Base-by-base conservation (phyloP, 2,113 vertebrate species). In the Neopipo cinnamomea region DNA sequence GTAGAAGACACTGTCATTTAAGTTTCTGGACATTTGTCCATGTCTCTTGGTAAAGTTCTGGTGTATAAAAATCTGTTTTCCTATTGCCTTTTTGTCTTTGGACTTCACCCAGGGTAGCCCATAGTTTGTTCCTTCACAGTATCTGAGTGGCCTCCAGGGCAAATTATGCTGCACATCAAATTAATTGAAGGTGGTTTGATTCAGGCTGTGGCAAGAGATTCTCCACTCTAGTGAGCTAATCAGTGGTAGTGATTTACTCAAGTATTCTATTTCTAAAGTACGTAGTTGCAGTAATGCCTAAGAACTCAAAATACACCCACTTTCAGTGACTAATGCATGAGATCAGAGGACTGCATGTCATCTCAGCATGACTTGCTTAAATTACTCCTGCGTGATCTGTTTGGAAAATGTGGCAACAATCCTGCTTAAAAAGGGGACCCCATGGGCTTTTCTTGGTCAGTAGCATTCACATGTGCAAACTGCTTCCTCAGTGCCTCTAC, bases 1-100 rank as follows among this genome's bases (percentile, higher is more conserved):
- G 99, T 99, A 97, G 88, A 95, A 91, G 47, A 53, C 5, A 4
- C 37, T 68, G 47, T 65, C 27, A 3, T 12, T 80, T 68, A 73
- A 44, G 20, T 52, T 87, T 93, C 63, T 53, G 9, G 21, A 66
- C 78, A 63, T 84, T 78, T 92, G 30, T 49, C 74, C 13, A 3
- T 67, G n/a, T 11, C 13, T 89, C 30, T 81, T 95, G 37, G 17
- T 79, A 91, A 76, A 93, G 83, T 62, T 58, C 11, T 23, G 13
- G 10, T 5, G 1, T 80, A 20, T 25, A 49, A 71, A 53, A 78
- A 46, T n/a, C 37, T 50, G 5, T 13, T 42, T 93, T 83, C 78
- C 46, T 62, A 6, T 68, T 89, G 78, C 46, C 18, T 44, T 90
- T 89, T 17, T 47, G 85, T 59, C 42, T 35, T 42, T 73, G 67